Evolutionary conservation across 2,113 vertebrate species (phyloP), one percentile per base, ranked within the genome.

Genomic region (Leuciscus idus): DNA sequence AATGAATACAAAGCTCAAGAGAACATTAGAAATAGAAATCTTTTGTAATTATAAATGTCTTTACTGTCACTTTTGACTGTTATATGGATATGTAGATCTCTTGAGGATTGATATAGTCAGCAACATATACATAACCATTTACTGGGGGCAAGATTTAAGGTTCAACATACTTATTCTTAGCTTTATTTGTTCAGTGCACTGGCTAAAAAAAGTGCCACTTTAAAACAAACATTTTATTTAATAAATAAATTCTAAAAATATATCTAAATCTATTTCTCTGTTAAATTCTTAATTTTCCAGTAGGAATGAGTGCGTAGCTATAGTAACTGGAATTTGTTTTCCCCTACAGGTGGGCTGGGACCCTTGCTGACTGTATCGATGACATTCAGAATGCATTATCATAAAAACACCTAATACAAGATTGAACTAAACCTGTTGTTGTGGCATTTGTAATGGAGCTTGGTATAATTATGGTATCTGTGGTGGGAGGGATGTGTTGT

Each of bases 381-480:
- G 46, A 82, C 61, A 82, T 82, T 82, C 62, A 82, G 26, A 70
- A 68, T 52, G 26, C 39, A 81, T 80, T 66, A 81, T 70, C 48
- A 52, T 33, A 33, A 82, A 82, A 82, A 82, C 80, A 82, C 2
- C 26, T 50, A 50, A 70, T 66, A 48, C 43, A 61, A 80, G 39
- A 81, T 48, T 64, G n/a, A 62, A 4, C 78, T 62, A 68, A 82
- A 70, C 43, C 62, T 82, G 80, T 82, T 81, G 19, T 82, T 68
- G 62, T 68, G 80, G 9, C 80, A 82, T 68, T 82, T 82, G 26
- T 50, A 68, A 66, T 82, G 8, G 43, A 13, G 80, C 62, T 52
- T 33, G 80, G 26, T 82, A 52, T 82, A 68, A 82, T 82, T 82
- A 52, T 82, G 80, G 80, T 70, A 70, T 82, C 46, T 52, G 26